Evolutionary conservation across 2,113 vertebrate genomes (phyloP), one percentile per base, ranked within the genome.

Genomic region (Corapipo altera): DNA sequence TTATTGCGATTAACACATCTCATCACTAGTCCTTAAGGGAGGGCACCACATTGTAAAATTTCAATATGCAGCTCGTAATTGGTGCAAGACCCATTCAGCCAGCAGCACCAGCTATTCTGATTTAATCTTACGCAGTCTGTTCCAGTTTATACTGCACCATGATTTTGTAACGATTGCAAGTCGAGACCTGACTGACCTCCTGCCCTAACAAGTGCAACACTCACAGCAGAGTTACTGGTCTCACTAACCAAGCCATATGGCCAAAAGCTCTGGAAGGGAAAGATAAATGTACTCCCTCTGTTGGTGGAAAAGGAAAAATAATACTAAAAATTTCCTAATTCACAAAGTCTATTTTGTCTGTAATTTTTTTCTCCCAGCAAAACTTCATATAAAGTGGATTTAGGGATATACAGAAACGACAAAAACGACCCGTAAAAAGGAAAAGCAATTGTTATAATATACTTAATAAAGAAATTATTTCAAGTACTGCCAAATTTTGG

Each of bases 1-100:
- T 95, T 54, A 85, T 95, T 90, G 75, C 93, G 95, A 97, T 96
- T 96, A 97, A 93, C 81, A 89, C 84, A 58, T 66, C 65, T 96
- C 65, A 81, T 96, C 86, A 70, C 81, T 67, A 52, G 72, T 94
- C 89, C 91, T 94, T 89, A 74, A 76, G 70, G 85, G 93, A 87
- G 67, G 72, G 88, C 54, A 91, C 32, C 16, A 43, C 57, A 62
- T 5, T 30, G 77, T 54, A 89, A 91, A 88, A 81, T 85, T 88
- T 89, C 1, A 1, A 73, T 87, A 59, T 4, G 1, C 67, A 55
- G 77, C 61, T 85, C 48, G 8, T 89, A 96, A 93, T 44, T 93
- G 85, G 44, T 8, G 27, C 66, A 91, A 88, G 61, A 81, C 27
- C 35, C 37, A 27, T 88, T 91, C 84, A 85, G 52, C 15, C 44